These are phyloP conservation scores for Pseudochirops corinnae DNA, from an alignment of 2,797 vertebrate species.

Conservation along the genomic window DNA sequence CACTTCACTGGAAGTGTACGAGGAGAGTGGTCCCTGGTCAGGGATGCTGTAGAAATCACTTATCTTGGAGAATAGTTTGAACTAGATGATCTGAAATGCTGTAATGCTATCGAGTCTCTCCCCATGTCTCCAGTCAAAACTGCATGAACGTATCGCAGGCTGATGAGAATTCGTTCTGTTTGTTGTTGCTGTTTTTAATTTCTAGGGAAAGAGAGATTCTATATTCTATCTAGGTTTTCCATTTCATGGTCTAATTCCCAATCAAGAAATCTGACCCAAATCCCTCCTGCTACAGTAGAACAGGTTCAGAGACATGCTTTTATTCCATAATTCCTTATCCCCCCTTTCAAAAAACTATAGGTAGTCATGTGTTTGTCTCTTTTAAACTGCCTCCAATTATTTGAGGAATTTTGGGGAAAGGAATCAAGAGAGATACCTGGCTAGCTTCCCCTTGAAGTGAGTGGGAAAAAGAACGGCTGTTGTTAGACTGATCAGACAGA, in stretches of 20 bases:
- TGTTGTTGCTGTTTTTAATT: background rate
- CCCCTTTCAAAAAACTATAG: background rate
- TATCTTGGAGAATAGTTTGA: background rate
- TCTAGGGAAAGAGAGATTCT: background rate
- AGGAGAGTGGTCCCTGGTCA: background rate
- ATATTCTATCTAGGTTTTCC: background rate
- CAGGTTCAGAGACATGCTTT: background rate
- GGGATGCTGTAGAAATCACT: background rate
- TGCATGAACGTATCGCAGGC: background rate
- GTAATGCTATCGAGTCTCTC: background rate
- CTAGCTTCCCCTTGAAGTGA: background rate
- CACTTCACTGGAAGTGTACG: background rate
- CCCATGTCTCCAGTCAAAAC: background rate
- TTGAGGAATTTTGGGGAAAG: background rate
- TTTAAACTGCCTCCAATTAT: constrained; percentile 18
- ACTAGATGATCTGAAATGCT: background rate
- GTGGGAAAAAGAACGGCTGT: background rate
- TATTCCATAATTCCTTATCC: background rate
- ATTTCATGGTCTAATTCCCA: background rate
- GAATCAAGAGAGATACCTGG: background rate
- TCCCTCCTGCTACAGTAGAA: background rate
- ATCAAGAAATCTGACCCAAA: background rate
- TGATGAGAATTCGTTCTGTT: background rate
- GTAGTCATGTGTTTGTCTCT: constrained; percentile 20
- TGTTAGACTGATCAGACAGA: background rate